phyloP scores from a whole-genome alignment of 2,113 vertebrate species.

The Albula glossodonta region DNA sequence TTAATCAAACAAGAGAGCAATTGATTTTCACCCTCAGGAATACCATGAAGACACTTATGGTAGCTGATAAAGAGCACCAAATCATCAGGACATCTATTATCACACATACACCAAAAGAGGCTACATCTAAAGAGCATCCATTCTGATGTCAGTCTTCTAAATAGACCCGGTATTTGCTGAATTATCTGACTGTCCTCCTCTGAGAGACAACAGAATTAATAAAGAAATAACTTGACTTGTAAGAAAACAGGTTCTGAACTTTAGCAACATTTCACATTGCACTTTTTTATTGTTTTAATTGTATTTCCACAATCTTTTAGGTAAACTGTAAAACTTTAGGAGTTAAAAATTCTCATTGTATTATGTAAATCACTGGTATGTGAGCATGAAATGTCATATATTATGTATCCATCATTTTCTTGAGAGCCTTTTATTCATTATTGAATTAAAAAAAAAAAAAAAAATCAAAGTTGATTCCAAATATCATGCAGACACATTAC shows the following conservation, averaged over 20 bases:
- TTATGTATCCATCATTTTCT: too few species aligned
- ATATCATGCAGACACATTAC: background rate
- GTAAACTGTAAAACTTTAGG: background rate
- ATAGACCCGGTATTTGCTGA: background rate
- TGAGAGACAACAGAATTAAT: background rate
- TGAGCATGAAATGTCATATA: too few species aligned
- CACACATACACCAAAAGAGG: background rate
- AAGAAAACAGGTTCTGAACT: too few species aligned
- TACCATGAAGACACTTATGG: background rate
- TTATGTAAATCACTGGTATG: too few species aligned
- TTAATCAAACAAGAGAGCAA: background rate
- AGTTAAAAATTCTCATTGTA: too few species aligned
- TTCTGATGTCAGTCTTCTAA: background rate
- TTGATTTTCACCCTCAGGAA: constrained; percentile 9
- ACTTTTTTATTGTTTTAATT: background rate
- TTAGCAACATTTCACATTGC: background rate
- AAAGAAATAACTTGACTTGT: background rate
- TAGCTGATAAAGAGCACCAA: background rate
- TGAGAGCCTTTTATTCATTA: background rate
- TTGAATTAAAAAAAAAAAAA: too few species aligned
- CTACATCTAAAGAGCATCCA: background rate
- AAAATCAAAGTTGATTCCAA: too few species aligned
- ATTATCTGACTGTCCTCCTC: background rate
- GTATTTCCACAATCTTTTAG: background rate
- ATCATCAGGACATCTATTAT: background rate